Evolutionary conservation across 2,797 vertebrate genomes (phyloP).

Genomic region (Diplodus puntazzo): DNA sequence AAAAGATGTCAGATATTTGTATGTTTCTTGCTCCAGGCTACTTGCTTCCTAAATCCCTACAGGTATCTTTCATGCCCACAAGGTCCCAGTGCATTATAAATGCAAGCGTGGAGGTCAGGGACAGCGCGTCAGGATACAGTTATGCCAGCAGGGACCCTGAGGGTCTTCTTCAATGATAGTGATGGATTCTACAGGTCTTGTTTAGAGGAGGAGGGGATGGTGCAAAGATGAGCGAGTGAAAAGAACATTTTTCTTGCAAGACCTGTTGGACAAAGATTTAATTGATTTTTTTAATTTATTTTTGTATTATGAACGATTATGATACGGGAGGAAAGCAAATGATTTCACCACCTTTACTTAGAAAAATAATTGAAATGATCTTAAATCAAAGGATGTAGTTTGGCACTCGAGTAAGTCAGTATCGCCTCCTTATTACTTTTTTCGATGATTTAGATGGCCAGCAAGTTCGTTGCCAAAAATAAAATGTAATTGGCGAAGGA

Average conservation of each 20-base stretch:
- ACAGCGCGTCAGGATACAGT: constrained; percentile 45
- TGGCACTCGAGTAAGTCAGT: constrained; percentile 38
- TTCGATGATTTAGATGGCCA: constrained; percentile 45
- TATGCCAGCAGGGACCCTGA: constrained; percentile 59
- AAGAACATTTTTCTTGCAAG: not conserved
- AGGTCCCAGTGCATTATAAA: constrained; percentile 59
- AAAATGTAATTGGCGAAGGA: constrained; percentile 54
- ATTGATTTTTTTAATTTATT: not conserved
- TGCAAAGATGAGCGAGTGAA: not conserved
- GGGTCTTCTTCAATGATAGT: constrained; percentile 72
- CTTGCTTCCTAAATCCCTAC: constrained; percentile 39
- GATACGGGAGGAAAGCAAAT: not conserved
- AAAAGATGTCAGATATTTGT: constrained; percentile 58
- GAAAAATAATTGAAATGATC: constrained; percentile 16
- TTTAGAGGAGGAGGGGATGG: constrained; percentile 4
- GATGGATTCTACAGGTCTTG: constrained; percentile 23
- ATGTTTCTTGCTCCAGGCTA: constrained; percentile 47
- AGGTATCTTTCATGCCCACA: constrained; percentile 41
- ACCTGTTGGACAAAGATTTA: not conserved
- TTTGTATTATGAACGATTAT: not conserved
- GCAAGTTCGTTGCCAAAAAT: constrained; percentile 55
- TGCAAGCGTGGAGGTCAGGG: constrained; percentile 61
- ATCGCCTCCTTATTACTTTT: constrained; percentile 31
- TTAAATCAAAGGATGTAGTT: constrained; percentile 40
- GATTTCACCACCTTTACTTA: not conserved